Evolutionary conservation across 1,140 invertebrate species (phyloP).

Genomic region (Drosophila nebulosa): DNA sequence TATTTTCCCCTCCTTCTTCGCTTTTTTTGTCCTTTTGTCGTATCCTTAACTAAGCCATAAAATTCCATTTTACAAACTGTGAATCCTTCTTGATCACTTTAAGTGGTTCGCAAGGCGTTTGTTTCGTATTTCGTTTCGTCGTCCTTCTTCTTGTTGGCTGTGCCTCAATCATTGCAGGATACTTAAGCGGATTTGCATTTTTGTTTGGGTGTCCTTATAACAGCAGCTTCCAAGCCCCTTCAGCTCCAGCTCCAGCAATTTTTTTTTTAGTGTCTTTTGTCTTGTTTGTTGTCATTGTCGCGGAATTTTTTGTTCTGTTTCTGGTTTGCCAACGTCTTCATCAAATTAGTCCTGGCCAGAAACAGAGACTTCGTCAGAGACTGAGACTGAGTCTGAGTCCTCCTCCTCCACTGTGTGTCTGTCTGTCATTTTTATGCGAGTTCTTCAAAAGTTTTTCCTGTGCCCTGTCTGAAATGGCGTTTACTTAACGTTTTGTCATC

Average conservation of each 20-base stretch:
- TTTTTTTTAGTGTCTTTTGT: constrained; percentile 7
- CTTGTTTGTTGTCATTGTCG: constrained; percentile 69
- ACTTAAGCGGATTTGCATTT: constrained; percentile 80
- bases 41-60: constrained; percentile 70
- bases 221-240: neutral
- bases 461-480: constrained; percentile 57
- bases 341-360: constrained; percentile 54
- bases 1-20: constrained; percentile 51
- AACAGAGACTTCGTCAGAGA: constrained; percentile 23
- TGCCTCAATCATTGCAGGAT: constrained; percentile 70
- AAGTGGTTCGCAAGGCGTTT: constrained; percentile 59
- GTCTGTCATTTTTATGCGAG: constrained; percentile 77
- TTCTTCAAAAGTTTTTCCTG: constrained; percentile 69
- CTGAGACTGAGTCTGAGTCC: too few species aligned
- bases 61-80: constrained; percentile 81
- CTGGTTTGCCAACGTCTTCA: constrained; percentile 56
- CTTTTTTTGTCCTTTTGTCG: constrained; percentile 10
- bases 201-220: constrained; percentile 42
- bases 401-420: too few species aligned
- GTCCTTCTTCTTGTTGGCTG: neutral
- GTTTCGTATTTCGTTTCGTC: constrained; percentile 11
- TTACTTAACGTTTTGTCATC: constrained; percentile 73
- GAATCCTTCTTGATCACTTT: constrained; percentile 81
- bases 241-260: neutral
- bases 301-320: constrained; percentile 40